Evolutionary conservation across 2,888 invertebrate genomes (phyloP), one percentile per base, ranked within the genome.

Genomic region (Mycalesis mineus): DNA sequence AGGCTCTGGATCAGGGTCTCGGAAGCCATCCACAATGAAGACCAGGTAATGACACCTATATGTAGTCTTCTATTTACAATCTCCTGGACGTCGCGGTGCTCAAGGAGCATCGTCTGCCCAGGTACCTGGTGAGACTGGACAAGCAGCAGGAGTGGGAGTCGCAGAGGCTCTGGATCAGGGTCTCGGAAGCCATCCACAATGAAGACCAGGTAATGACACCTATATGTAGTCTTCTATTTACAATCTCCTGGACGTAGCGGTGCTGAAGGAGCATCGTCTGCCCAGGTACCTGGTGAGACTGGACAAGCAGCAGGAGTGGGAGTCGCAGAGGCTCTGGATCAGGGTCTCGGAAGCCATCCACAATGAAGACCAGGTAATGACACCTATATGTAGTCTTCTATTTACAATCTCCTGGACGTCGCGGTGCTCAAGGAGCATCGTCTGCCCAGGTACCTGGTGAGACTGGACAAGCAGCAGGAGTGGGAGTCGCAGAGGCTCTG

Each of bases 401-500:
- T n/a, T n/a, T n/a, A 2, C 22, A 22, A 22, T 5, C 22, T 22
- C 22, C 22, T 22, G 22, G 22, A 22, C 5, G 22, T 22, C 3
- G 22, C 22, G 22, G 3, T 22, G 22, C 22, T 22, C 3, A 94
- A 95, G 54, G 91, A 92, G 45, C 92, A 91, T 54, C 91, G 98
- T 9, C 84, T 98, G 54, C 93, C 92, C 47, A 91, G 98, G 8
- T 95, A 91, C 77, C 93, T 96, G 22, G 95, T 98, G 64, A 93
- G 93, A 0, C 49, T 96, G 45, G 95, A 96, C 0, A 82, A 92
- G 13, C 98, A 97, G 74, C 91, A 91, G 31, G 93, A 93, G 11
- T 94, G 92, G 82, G 98, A 98, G 81, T 98, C 97, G 9, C 96
- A 97, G 79, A 92, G 93, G 67, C 88, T 98, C 1, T 98, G 98